Conservation (phyloP, 1,140 invertebrate species). For the Drosophila ficusphila region DNA sequence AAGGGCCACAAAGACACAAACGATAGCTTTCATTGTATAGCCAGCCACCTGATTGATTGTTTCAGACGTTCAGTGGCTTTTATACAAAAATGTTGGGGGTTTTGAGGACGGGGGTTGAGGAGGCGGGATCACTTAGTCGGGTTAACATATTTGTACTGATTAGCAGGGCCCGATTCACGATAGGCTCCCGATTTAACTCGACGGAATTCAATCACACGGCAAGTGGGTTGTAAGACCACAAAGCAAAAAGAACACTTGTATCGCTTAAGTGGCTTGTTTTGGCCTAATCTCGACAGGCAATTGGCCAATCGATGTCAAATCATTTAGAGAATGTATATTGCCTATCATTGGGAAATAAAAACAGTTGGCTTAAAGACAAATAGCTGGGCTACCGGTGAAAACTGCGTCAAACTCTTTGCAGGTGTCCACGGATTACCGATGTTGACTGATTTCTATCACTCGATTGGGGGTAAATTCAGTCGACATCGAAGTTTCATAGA, state of each 20-base stretch:
- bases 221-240: not conserved
- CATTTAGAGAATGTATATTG: conserved; percentile 43
- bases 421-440: conserved; percentile 33
- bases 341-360: conserved; percentile 33
- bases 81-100: conserved; percentile 43
- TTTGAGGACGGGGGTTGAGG: not conserved
- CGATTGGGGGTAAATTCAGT: conserved; percentile 26
- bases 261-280: conserved; percentile 45
- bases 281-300: conserved; percentile 52
- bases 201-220: conserved; percentile 15
- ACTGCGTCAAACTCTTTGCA: conserved; percentile 33
- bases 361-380: conserved; percentile 33
- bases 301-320: conserved; percentile 57
- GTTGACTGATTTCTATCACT: conserved; percentile 34
- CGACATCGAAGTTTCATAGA: not conserved
- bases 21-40: conserved; percentile 60
- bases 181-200: conserved; percentile 25
- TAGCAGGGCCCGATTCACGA: conserved; percentile 1
- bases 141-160: conserved; percentile 9
- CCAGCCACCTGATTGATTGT: conserved; percentile 27
- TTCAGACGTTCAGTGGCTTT: conserved; percentile 31
- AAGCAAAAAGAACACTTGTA: conserved; percentile 15
- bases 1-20: conserved; percentile 63
- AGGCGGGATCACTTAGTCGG: not conserved
- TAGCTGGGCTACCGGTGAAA: conserved; percentile 8